Evolutionary conservation across 2,113 vertebrate genomes (phyloP), one percentile per base, ranked within the genome.

Genomic region (Tupaia chinensis): DNA sequence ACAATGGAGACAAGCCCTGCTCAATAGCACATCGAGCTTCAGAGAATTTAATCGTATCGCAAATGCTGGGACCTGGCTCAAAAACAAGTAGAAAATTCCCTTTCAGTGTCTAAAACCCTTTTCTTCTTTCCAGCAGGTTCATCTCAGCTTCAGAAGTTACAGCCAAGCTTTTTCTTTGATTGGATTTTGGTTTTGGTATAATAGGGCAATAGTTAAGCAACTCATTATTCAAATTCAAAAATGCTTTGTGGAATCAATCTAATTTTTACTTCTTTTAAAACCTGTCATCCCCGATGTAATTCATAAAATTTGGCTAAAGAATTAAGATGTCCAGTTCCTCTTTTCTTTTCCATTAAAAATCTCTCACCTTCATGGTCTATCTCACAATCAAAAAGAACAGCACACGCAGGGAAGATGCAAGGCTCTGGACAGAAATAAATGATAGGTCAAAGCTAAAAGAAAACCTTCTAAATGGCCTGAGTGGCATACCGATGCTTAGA

Each of bases 141-240:
- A 96, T 84, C 80, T 92, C 80, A 84, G 68, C 89, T 95, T 97
- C 95, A 96, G 95, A 96, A 97, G 89, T 97, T 95, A 95, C 66
- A 89, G 80, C 80, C 95, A 97, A 97, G 88, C 68, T 77, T 96
- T 95, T 94, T 88, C 91, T 97, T 85, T 58, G 87, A 66, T 78
- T 66, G 85, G 56, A 29, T 95, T 96, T 96, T 80, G 66, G 92
- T 89, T 87, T 88, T 66, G 91, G 91, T 34, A 14, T 88, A 95
- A 92, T 93, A 91, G 32, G 54, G 27, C 29, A 78, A 78, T n/a
- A 89, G 27, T 90, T 83, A 91, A 82, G 89, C 73, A 61, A 84
- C 27, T 83, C 84, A 95, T 93, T 88, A 93, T 96, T 96, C 83
- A 93, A 94, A 96, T 68, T 68, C 80, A 95, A 95, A 93, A 94